phyloP scores from a whole-genome alignment of 1,140 invertebrate genomes.

The Zophobas atratus region DNA sequence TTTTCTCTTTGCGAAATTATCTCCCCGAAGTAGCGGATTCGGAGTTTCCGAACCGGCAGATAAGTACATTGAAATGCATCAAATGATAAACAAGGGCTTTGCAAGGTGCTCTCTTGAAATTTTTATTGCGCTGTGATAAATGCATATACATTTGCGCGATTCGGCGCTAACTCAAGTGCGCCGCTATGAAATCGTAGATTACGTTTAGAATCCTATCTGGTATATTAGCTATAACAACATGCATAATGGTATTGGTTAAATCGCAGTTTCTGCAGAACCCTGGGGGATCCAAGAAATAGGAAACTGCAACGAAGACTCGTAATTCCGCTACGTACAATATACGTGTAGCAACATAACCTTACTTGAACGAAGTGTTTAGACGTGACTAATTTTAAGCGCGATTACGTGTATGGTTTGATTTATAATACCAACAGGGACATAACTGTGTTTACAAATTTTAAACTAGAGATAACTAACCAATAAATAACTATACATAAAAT shows the following conservation, averaged over 20 bases:
- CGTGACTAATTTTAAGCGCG: no score
- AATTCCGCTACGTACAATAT: neutral
- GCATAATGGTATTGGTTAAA: constrained; percentile 48
- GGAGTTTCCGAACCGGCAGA: constrained; percentile 1
- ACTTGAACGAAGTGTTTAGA: no score
- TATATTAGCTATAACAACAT: constrained; percentile 45
- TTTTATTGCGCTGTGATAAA: constrained; percentile 16
- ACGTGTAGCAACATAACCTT: neutral
- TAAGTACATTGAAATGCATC: neutral
- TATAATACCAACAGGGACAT: no score
- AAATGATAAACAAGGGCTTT: constrained; percentile 2
- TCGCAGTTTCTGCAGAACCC: constrained; percentile 41
- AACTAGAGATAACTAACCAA: no score
- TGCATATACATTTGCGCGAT: constrained; percentile 21
- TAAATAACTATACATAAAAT: no score
- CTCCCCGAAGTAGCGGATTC: neutral
- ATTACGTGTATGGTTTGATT: no score
- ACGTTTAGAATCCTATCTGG: constrained; percentile 23
- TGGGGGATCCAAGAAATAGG: constrained; percentile 42
- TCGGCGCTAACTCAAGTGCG: constrained; percentile 14
- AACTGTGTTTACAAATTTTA: no score
- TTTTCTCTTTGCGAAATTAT: constrained; percentile 8
- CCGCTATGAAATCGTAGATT: constrained; percentile 12
- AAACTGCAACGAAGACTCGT: constrained; percentile 16
- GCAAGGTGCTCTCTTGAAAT: constrained; percentile 11